Percentiles rank a stretch among this genome's conserved stretches.
These are phyloP conservation scores for Clarias pachynema DNA, from an alignment of 2,797 vertebrate genomes.

Conservation along the genomic window DNA sequence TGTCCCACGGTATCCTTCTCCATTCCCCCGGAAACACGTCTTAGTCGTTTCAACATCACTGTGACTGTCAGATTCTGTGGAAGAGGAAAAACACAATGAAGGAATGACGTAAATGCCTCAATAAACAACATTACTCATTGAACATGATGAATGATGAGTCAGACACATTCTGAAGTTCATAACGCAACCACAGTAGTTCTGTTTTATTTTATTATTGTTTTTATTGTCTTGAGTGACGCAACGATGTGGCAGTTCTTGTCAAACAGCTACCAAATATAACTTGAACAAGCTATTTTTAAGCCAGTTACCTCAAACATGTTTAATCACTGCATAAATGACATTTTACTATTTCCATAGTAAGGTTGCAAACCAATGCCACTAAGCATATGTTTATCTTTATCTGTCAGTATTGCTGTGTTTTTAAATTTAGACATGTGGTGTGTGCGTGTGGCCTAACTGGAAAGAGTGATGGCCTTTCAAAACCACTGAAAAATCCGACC, in stretches of 20 bases:
- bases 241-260: slow-evolving; percentile 35
- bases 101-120: slow-evolving; percentile 5
- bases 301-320: neutral
- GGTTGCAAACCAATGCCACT: too few species aligned
- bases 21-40: slow-evolving; percentile 82
- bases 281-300: neutral
- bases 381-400: neutral
- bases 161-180: slow-evolving; percentile 27
- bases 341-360: neutral
- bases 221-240: slow-evolving; percentile 44
- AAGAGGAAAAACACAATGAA: slow-evolving; percentile 23
- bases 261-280: neutral
- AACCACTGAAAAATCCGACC: neutral
- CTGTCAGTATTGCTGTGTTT: neutral
- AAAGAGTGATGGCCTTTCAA: neutral
- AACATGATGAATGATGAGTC: slow-evolving; percentile 51
- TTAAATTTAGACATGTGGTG: neutral
- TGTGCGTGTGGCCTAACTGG: neutral
- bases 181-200: slow-evolving; percentile 33
- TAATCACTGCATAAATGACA: neutral
- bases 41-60: slow-evolving; percentile 76
- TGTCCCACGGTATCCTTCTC: slow-evolving; percentile 86
- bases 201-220: slow-evolving; percentile 20
- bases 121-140: slow-evolving; percentile 41
- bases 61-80: slow-evolving; percentile 68